Base-by-base conservation (phyloP, 2,888 invertebrate genomes). In the Venusia cambrica region DNA sequence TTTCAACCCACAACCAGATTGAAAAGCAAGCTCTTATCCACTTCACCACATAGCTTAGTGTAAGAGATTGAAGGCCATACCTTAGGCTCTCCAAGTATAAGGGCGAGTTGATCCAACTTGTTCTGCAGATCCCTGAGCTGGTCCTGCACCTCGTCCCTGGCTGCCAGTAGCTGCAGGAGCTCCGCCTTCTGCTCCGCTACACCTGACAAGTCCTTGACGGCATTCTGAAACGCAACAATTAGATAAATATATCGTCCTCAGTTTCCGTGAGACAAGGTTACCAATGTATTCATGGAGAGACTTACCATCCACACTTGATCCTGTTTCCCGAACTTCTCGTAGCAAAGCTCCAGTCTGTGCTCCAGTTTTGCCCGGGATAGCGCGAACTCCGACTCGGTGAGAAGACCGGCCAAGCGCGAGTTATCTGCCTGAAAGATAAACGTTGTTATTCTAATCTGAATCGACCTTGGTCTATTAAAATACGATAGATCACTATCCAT, bases 21-120 rank as follows among this genome's bases (percentile, higher is more conserved):
- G n/a, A n/a, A n/a, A n/a, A n/a, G n/a, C n/a, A n/a, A n/a, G n/a
- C n/a, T n/a, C n/a, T n/a, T n/a, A n/a, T n/a, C n/a, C n/a, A n/a
- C n/a, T n/a, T n/a, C n/a, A n/a, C n/a, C n/a, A n/a, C n/a, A n/a
- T n/a, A n/a, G n/a, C n/a, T n/a, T n/a, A n/a, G n/a, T n/a, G n/a
- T n/a, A n/a, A n/a, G n/a, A n/a, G n/a, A n/a, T n/a, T n/a, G n/a
- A n/a, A n/a, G n/a, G n/a, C n/a, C n/a, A 10, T 11, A 76, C 83
- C 73, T 73, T 64, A 0, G 84, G 85, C 11, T 84, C 80, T 1
- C 83, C 85, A 0, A 84, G 61, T n/a, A 60, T 48, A 0, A 49
- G 13, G 2, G 65, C 65, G 2, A 83, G 52, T 1, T 50, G 12
- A 1, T 37, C 26, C 36, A 79, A 41, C 22, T 35, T 49, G 1